These are phyloP conservation scores for Schizopygopsis pylzovi DNA, from an alignment of 2,797 vertebrate species.

Conservation along the genomic window DNA sequence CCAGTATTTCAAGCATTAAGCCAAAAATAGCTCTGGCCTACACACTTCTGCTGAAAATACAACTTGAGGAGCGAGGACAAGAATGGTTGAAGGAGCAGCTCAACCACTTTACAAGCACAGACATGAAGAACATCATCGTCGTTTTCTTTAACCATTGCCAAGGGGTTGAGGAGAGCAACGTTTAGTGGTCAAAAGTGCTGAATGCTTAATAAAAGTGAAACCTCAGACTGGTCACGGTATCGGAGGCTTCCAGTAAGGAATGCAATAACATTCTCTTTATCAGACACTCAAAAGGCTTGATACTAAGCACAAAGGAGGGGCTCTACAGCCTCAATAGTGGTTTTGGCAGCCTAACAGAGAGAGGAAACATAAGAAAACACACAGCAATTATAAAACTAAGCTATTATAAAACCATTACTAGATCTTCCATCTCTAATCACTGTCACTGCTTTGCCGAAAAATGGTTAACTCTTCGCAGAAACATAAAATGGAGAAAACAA, in stretches of 20 bases:
- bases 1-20: conserved; percentile 77
- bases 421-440: conserved; percentile 38
- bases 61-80: conserved; percentile 71
- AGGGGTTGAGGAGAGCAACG: neutral
- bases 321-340: conserved; percentile 16
- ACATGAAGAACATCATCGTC: conserved; percentile 31
- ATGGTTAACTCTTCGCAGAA: neutral
- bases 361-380: conserved; percentile 32
- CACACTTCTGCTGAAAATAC: conserved; percentile 75
- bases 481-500: neutral
- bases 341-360: conserved; percentile 39
- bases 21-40: conserved; percentile 81
- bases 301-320: conserved; percentile 33
- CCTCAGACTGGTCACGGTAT: conserved; percentile 27
- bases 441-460: conserved; percentile 1
- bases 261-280: conserved; percentile 51
- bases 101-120: conserved; percentile 43
- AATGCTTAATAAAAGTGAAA: conserved; percentile 37
- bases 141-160: conserved; percentile 38
- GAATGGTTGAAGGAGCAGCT: conserved; percentile 32
- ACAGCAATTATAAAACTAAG: conserved; percentile 28
- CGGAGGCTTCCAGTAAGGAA: conserved; percentile 33
- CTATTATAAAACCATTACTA: conserved; percentile 40
- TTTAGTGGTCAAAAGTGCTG: conserved; percentile 35
- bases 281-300: conserved; percentile 40